Base-by-base conservation (phyloP, 2,888 invertebrate species). In the Eupithecia exiguata region DNA sequence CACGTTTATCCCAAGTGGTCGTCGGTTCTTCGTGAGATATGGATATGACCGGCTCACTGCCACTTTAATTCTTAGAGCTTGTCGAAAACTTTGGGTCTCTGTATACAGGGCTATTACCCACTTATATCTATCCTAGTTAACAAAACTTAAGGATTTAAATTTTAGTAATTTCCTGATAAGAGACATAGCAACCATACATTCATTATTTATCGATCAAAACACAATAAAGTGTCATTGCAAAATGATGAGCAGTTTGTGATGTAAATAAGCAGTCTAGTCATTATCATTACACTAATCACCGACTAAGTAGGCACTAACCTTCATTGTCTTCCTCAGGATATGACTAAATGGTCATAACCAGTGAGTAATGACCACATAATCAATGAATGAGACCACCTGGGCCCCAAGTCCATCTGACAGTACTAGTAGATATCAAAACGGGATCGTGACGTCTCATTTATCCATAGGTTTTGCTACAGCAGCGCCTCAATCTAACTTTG, bases 171-270 rank as follows among this genome's bases (percentile, higher is more conserved):
- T 62, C 16, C 7, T 18, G 35, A 30, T 62, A 35, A 61, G 58
- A 58, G 53, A 53, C 7, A 7, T 35, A 35, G 12, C 53, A 53
- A n/a, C 36, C 5, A 68, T 18, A 38, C 25, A 69, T 58, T 25
- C 38, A 43, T 69, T 69, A 69, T 69, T 62, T 43, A 35, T 43
- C 69, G 25, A 69, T 69, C 62, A 69, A 30, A 69, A 69, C 25
- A 62, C 43, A 61, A 69, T 66, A 38, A 38, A 66, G 65, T 14
- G 18, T 35, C 35, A 62, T 40, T 66, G 65, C 65, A 66, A 66
- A 66, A 66, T 14, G 36, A 40, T 21, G 21, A 63, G 63, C 40
- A 7, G 18, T 63, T 66, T 14, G 65, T 36, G 40, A 40, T 66
- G 62, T 40, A 43, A 62, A 46, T 68, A 6, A 58, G n/a, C 68